Conservation (phyloP, 2,113 vertebrate species). For the Dasyprocta punctata region DNA sequence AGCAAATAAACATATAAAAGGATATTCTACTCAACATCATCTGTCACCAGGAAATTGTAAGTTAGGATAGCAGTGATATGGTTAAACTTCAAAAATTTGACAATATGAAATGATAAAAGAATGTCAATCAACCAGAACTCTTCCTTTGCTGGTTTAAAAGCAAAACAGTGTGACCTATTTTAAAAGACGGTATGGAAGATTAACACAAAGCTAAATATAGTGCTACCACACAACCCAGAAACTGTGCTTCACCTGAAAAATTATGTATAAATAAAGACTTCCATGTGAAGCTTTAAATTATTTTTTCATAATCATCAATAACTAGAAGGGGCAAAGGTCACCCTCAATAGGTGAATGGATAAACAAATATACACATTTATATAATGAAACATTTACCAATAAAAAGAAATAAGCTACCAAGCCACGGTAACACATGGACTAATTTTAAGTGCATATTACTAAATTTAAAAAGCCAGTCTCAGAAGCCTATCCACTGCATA, state of each 20-base stretch:
- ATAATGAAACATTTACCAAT: not conserved
- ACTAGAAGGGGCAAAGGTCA: not conserved
- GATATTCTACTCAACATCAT: not conserved
- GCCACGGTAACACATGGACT: not conserved
- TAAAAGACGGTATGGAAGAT: not conserved
- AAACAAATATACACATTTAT: not conserved
- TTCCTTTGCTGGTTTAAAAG: not conserved
- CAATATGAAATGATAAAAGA: not conserved
- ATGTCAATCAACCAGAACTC: not conserved
- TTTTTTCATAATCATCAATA: not conserved
- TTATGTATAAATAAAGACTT: not conserved
- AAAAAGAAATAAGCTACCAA: not conserved
- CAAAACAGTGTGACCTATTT: not conserved
- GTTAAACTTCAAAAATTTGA: not conserved
- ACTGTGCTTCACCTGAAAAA: not conserved
- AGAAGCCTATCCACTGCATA: not conserved
- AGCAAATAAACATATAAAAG: not conserved
- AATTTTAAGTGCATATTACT: not conserved
- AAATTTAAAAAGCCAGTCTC: not conserved
- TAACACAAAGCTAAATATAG: not conserved
- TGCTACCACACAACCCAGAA: not conserved
- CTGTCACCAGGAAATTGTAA: not conserved
- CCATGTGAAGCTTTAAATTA: not conserved
- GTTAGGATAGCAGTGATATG: not conserved
- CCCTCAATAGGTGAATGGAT: not conserved